phyloP scores from a whole-genome alignment of 2,888 invertebrate species.

The Cotesia congregata region DNA sequence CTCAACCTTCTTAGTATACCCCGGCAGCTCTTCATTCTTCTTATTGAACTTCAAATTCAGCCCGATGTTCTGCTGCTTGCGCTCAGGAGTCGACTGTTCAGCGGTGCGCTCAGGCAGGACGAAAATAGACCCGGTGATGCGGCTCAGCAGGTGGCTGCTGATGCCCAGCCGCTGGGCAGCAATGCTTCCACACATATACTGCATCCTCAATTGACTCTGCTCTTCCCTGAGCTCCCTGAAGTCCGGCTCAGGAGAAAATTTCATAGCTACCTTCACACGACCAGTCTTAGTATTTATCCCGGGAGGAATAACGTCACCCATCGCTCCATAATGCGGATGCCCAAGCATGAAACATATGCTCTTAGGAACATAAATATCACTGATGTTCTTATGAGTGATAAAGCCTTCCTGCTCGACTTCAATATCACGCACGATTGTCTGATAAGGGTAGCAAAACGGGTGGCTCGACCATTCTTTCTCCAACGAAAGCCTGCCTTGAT shows the following conservation, averaged over 20 bases:
- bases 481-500: constrained; percentile 76
- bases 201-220: constrained; percentile 61
- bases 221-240: constrained; percentile 61
- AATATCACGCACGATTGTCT: constrained; percentile 76
- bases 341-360: constrained; percentile 83
- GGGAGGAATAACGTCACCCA: constrained; percentile 78
- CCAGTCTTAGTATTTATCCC: constrained; percentile 73
- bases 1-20: constrained; percentile 83
- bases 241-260: constrained; percentile 72
- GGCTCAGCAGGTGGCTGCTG: constrained; percentile 80
- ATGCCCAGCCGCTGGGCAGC: constrained; percentile 78
- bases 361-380: constrained; percentile 79
- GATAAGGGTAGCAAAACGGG: constrained; percentile 78
- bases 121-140: constrained; percentile 89
- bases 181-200: constrained; percentile 74
- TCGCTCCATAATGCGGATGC: constrained; percentile 84
- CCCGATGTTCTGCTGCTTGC: constrained; percentile 81
- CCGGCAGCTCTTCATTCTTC: constrained; percentile 80
- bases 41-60: constrained; percentile 93
- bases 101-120: constrained; percentile 69
- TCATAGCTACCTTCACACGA: constrained; percentile 75
- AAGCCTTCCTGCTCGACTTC: constrained; percentile 69
- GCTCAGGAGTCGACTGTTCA: constrained; percentile 47
- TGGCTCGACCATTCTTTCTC: constrained; percentile 81
- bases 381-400: constrained; percentile 70